Base-by-base conservation (phyloP, 2,888 invertebrate genomes). In the Protophormia terraenovae region DNA sequence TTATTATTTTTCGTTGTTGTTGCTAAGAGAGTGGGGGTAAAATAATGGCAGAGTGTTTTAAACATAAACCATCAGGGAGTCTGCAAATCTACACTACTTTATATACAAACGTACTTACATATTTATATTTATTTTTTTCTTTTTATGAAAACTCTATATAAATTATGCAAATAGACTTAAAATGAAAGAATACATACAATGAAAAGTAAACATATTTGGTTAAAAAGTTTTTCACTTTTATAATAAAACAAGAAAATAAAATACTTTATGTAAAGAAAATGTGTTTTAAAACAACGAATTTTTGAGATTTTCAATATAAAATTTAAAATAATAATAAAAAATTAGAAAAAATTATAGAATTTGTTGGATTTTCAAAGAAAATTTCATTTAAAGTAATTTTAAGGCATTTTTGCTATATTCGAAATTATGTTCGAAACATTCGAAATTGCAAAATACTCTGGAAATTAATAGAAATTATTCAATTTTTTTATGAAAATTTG, bases 101-200 rank as follows among this genome's bases (percentile, higher is more conserved):
- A 19, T 41, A 32, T 45, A 67, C 24, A 55, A 10, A 47, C 27
- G 2, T 38, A 45, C 29, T 58, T 45, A 32, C 4, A n/a, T 10
- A 32, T 24, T 19, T 29, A 6, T 1, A 0, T 47, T 24, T 19
- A n/a, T 41, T 29, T 5, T n/a, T 12, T 24, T 35, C 32, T 47
- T 27, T 47, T 38, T 32, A 27, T 53, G 55, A 7, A 75, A 78
- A 69, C 41, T 62, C 14, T 75, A 75, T 55, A 73, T 82, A 85
- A 85, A 77, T 85, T 85, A 85, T 85, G 84, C 69, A 82, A 85
- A 85, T 81, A 77, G 7, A 47, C 73, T 78, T 62, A 8, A 85
- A 82, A 75, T 78, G 55, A 62, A 82, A 69, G 50, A 41, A 67
- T 38, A 53, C 41, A 69, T 71, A 24, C 27, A 69, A 27, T 8